Evolutionary conservation across 1,140 invertebrate genomes (phyloP), one percentile per base, ranked within the genome.

Genomic region (Tenebrio molitor): DNA sequence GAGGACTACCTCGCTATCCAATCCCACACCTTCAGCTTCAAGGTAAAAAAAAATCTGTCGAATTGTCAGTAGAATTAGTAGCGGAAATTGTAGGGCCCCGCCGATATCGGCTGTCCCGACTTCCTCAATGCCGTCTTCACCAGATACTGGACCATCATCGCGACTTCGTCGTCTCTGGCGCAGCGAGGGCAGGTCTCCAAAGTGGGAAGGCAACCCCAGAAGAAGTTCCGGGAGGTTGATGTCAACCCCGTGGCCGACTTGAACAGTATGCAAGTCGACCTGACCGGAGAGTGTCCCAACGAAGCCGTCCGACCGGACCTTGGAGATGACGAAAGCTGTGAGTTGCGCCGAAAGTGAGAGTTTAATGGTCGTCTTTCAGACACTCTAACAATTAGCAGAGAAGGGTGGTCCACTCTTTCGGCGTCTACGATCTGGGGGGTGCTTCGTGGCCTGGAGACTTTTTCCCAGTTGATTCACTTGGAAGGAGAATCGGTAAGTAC

Each of bases 381-480:
- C 79, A 72, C 53, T 4, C 75, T 86, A 19, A 76, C 77, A 21
- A 79, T 86, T 19, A 77, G 67, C 12, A 63, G 19, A 79, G 17
- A 71, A 66, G 79, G 68, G 6, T n/a, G n/a, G 69, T 65, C 81
- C 6, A 70, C 80, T 10, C 62, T 67, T 17, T n/a, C 23, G 3
- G 81, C 78, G 77, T 74, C 83, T 1, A 86, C 88, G 0, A 85
- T 94, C 71, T 96, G 94, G 94, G 94, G 93, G 8, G 86, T 90
- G 42, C 78, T 96, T 12, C 83, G 91, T 76, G 94, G 93, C 0
- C 81, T 95, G 36, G 93, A 96, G 84, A 92, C 92, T 0, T 93
- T 94, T 79, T 88, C 89, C 0, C 93, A 96, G 76, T 80, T 93
- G 0, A 81, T 92, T 3, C 86, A 88, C 73, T 50, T 86, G 0